phyloP scores from a whole-genome alignment of 2,888 invertebrate species.

The Pyrrhia umbra region DNA sequence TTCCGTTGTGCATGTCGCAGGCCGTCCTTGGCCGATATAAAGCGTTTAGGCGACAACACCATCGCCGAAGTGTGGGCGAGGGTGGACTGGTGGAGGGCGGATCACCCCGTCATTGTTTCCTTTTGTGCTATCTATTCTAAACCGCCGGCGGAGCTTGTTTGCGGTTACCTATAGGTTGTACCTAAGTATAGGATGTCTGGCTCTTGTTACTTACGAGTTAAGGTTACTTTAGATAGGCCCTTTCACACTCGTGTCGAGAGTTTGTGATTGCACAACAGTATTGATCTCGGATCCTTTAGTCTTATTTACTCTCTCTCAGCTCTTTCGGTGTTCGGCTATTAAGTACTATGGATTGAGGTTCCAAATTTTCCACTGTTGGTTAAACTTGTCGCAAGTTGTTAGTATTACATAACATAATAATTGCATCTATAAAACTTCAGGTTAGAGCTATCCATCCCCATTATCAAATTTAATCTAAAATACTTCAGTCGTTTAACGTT shows the following conservation, averaged over 20 bases:
- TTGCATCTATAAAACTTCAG: no score
- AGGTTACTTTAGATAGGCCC: constrained; percentile 40
- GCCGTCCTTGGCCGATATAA: constrained; percentile 85
- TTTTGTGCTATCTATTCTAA: constrained; percentile 73
- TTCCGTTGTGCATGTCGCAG: constrained; percentile 70
- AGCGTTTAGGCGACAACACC: constrained; percentile 79
- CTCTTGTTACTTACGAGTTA: constrained; percentile 48
- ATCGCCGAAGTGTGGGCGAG: constrained; percentile 67
- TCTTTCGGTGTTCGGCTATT: not conserved
- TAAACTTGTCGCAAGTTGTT: no score
- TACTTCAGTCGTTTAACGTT: no score
- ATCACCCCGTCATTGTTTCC: constrained; percentile 80
- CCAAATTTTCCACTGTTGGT: no score
- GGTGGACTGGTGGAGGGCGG: constrained; percentile 70
- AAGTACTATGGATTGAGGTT: not conserved
- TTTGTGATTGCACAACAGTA: constrained; percentile 30
- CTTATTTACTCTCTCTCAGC: not conserved
- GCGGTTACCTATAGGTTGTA: constrained; percentile 60
- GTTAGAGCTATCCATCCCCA: no score
- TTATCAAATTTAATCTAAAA: no score
- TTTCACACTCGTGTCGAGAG: constrained; percentile 33
- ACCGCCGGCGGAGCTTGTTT: constrained; percentile 65
- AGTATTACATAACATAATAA: no score
- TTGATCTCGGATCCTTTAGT: constrained; percentile 18
- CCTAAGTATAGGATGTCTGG: constrained; percentile 39